Percentiles rank a stretch among this genome's conserved stretches.
Evolutionary conservation across 1,140 invertebrate species (phyloP).

Genomic region (Orussus abietinus): DNA sequence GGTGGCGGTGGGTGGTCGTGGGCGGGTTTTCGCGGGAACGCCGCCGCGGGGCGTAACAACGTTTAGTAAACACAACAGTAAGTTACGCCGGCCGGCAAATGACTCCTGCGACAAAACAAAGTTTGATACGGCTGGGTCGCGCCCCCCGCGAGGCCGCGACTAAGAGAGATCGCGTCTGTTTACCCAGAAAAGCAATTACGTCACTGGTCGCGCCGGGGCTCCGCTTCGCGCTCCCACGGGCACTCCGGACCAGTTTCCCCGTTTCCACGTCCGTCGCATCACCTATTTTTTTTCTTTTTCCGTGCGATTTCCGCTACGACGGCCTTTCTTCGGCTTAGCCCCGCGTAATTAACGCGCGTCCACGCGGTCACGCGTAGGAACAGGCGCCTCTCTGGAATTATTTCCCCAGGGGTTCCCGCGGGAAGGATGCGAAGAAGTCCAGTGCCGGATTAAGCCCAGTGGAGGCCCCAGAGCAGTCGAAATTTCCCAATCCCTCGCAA

Average conservation of each 20-base stretch:
- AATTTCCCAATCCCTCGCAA: too few relatives aligned
- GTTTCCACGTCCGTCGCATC: too few relatives aligned
- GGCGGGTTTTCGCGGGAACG: slow-evolving; percentile 5
- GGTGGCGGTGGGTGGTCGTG: neutral
- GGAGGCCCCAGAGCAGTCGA: too few relatives aligned
- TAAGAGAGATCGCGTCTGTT: too few relatives aligned
- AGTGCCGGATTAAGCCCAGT: too few relatives aligned
- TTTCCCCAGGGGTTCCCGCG: too few relatives aligned
- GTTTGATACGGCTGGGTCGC: slow-evolving; percentile 33
- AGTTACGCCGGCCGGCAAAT: slow-evolving; percentile 44
- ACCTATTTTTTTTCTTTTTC: slow-evolving; percentile 10
- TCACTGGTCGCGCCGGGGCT: slow-evolving; percentile 19
- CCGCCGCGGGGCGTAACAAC: slow-evolving; percentile 34
- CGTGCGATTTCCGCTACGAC: slow-evolving; percentile 13
- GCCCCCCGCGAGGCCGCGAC: slow-evolving; percentile 5
- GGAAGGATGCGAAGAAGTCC: too few relatives aligned
- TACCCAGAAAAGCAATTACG: slow-evolving; percentile 45
- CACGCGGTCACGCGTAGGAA: slow-evolving; percentile 18
- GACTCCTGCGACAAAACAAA: slow-evolving; percentile 45
- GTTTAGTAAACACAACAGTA: slow-evolving; percentile 49
- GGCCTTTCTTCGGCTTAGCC: slow-evolving; percentile 10
- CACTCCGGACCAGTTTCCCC: slow-evolving; percentile 12
- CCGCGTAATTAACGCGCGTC: slow-evolving; percentile 22
- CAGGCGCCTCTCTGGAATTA: slow-evolving; percentile 9
- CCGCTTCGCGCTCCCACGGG: slow-evolving; percentile 17